These are phyloP conservation scores for Eupeodes luniger DNA, from an alignment of 2,888 invertebrate genomes.

Conservation along the genomic window DNA sequence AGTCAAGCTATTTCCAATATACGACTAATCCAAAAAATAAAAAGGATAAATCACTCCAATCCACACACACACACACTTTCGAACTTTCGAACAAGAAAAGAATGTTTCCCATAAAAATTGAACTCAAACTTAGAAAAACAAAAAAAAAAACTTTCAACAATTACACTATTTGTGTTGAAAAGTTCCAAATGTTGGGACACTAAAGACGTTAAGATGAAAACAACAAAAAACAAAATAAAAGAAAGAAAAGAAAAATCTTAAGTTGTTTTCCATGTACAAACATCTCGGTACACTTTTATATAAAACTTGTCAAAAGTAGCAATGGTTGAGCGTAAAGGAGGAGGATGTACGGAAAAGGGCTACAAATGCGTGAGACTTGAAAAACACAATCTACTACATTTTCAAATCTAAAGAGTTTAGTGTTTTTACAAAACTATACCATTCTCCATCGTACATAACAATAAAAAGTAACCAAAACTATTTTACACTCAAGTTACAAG, in stretches of 20 bases:
- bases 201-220: not conserved
- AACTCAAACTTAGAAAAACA: conserved; percentile 37
- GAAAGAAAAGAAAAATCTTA: conserved; percentile 39
- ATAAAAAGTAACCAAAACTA: conserved; percentile 59
- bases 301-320: conserved; percentile 40
- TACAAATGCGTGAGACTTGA: conserved; percentile 43
- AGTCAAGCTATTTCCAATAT: not conserved
- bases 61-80: not conserved
- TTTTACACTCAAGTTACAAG: conserved; percentile 51
- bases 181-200: conserved; percentile 48
- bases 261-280: conserved; percentile 70
- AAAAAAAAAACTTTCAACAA: conserved; percentile 66
- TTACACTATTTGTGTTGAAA: conserved; percentile 62
- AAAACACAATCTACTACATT: conserved; percentile 38
- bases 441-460: conserved; percentile 15
- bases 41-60: conserved; percentile 2
- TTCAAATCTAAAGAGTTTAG: conserved; percentile 30
- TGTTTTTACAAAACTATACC: not conserved
- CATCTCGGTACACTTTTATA: conserved; percentile 48
- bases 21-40: not conserved
- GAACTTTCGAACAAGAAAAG: not conserved
- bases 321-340: not conserved
- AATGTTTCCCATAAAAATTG: conserved; percentile 31
- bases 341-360: not conserved
- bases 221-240: conserved; percentile 1